These are phyloP conservation scores for Acrobasis consociella DNA, from an alignment of 2,888 invertebrate species.

Conservation along the genomic window DNA sequence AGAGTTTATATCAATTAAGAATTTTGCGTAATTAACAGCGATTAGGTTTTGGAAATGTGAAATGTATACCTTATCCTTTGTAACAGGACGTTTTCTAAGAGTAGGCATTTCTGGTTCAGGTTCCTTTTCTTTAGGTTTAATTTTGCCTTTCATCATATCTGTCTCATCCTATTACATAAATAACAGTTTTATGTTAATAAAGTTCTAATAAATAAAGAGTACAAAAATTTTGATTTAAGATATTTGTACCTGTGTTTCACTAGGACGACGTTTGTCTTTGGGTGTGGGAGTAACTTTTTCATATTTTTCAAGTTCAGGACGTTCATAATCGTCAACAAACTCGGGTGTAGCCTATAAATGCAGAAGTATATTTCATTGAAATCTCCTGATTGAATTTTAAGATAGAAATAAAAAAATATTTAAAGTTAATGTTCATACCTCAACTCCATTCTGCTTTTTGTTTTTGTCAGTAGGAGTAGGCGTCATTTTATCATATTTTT, in stretches of 20 bases:
- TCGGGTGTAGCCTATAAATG: slow-evolving; percentile 68
- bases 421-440: slow-evolving; percentile 49
- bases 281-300: slow-evolving; percentile 78
- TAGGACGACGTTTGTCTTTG: slow-evolving; percentile 69
- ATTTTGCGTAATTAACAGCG: background rate
- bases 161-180: slow-evolving; percentile 63
- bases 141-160: slow-evolving; percentile 75
- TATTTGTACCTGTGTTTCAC: slow-evolving; percentile 65
- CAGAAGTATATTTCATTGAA: slow-evolving; percentile 14
- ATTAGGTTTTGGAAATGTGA: background rate
- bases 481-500: slow-evolving; percentile 85
- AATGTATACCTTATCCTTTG: slow-evolving; percentile 54
- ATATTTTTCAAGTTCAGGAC: slow-evolving; percentile 87
- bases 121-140: slow-evolving; percentile 73
- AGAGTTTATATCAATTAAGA: background rate
- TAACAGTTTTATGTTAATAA: slow-evolving; percentile 21
- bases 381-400: too few relatives aligned
- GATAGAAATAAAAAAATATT: too few relatives aligned
- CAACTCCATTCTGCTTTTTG: slow-evolving; percentile 74
- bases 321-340: slow-evolving; percentile 87
- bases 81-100: slow-evolving; percentile 68
- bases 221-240: slow-evolving; percentile 5
- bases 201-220: slow-evolving; percentile 5
- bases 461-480: slow-evolving; percentile 67
- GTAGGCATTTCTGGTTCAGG: slow-evolving; percentile 69